phyloP scores from a whole-genome alignment of 1,140 invertebrate species.

The Brachionus manjavacas region DNA sequence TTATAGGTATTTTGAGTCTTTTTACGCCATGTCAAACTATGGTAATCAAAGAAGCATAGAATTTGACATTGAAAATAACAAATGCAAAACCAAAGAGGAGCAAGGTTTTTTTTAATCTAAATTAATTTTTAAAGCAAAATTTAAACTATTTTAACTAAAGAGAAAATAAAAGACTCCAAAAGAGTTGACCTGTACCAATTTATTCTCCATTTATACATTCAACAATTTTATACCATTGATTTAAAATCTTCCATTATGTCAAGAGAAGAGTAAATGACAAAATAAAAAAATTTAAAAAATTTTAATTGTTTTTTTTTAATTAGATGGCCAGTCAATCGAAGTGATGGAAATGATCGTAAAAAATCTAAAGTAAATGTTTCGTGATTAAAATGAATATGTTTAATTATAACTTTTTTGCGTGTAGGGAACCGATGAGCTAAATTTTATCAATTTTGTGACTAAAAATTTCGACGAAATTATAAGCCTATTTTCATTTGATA shows the following conservation, averaged over 20 bases:
- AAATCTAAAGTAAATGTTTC: constrained; percentile 12
- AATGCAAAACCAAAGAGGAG: not conserved
- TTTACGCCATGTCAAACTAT: constrained; percentile 15
- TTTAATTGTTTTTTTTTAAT: not conserved
- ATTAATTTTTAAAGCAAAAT: not conserved
- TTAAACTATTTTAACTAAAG: not conserved
- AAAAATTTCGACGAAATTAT: constrained; percentile 41
- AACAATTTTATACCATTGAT: constrained; percentile 40
- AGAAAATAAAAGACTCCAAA: constrained; percentile 30
- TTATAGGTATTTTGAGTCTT: constrained; percentile 34
- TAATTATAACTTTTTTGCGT: not conserved
- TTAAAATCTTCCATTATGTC: constrained; percentile 35
- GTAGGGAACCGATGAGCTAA: constrained; percentile 34
- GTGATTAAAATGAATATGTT: not conserved
- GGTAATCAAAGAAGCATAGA: not conserved
- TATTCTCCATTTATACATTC: constrained; percentile 37
- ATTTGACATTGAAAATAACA: not conserved
- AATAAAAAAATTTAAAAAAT: not conserved
- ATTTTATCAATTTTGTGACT: constrained; percentile 24
- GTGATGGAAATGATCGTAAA: not conserved
- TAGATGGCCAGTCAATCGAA: constrained; percentile 42
- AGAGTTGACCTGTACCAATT: constrained; percentile 32
- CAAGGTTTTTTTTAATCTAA: not conserved
- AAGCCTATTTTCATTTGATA: constrained; percentile 18
- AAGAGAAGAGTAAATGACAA: constrained; percentile 24